Conservation (phyloP, 2,888 invertebrate species). For the Thumatha senex region DNA sequence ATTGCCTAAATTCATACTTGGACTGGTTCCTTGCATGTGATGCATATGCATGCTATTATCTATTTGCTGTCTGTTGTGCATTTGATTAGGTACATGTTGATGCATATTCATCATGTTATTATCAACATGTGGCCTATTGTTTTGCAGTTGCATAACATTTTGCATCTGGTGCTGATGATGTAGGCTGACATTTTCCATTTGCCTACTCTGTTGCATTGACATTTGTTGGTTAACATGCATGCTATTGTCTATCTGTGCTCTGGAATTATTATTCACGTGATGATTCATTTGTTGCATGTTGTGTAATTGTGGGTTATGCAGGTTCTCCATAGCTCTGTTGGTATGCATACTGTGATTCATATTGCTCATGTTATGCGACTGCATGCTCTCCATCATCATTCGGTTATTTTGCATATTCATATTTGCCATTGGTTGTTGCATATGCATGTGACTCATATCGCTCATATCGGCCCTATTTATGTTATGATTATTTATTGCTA, state of each 20-base stretch:
- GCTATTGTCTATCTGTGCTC: slow-evolving; percentile 67
- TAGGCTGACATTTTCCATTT: slow-evolving; percentile 65
- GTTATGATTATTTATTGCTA: slow-evolving; percentile 63
- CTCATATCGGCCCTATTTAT: slow-evolving; percentile 64
- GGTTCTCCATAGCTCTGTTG: slow-evolving; percentile 69
- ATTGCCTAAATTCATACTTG: slow-evolving; percentile 62
- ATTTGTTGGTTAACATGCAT: slow-evolving; percentile 75
- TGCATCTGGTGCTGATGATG: slow-evolving; percentile 78
- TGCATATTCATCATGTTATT: slow-evolving; percentile 72
- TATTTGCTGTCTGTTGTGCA: slow-evolving; percentile 73
- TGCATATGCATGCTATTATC: slow-evolving; percentile 76
- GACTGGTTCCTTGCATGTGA: slow-evolving; percentile 65
- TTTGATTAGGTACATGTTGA: slow-evolving; percentile 71
- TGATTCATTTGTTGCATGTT: slow-evolving; percentile 75
- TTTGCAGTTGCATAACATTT: slow-evolving; percentile 76
- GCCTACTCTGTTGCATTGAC: slow-evolving; percentile 70
- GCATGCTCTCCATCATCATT: slow-evolving; percentile 76
- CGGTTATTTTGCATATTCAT: slow-evolving; percentile 74
- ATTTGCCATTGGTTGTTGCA: slow-evolving; percentile 67
- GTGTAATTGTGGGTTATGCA: slow-evolving; percentile 72
- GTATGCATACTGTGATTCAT: slow-evolving; percentile 70
- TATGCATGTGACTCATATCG: slow-evolving; percentile 74
- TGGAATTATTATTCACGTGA: slow-evolving; percentile 60
- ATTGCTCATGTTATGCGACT: slow-evolving; percentile 66
- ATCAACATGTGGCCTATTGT: slow-evolving; percentile 68